Evolutionary conservation across 2,113 vertebrate species (phyloP).

Genomic region (Oreotragus oreotragus): DNA sequence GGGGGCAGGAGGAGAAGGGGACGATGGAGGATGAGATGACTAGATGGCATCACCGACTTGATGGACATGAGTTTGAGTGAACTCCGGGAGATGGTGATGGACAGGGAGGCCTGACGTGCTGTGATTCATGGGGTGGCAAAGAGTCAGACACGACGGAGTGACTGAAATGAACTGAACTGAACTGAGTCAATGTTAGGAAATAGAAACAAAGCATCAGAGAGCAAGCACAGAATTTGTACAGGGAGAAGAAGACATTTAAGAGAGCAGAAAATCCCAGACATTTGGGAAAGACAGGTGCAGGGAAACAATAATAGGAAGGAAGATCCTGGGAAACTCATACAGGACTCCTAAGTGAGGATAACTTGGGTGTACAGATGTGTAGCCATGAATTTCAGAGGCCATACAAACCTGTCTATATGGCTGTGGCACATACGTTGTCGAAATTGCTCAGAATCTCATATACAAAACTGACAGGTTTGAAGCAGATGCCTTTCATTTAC

Average conservation of each 20-base stretch:
- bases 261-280: not conserved
- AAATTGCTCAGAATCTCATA: not conserved
- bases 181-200: not conserved
- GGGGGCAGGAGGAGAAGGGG: too few relatives aligned
- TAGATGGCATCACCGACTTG: too few relatives aligned
- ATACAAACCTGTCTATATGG: not conserved
- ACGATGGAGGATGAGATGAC: accelerated
- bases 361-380: not conserved
- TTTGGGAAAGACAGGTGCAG: not conserved
- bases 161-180: too few relatives aligned
- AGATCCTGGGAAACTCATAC: not conserved
- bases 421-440: not conserved
- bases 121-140: accelerated
- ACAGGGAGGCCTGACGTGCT: too few relatives aligned
- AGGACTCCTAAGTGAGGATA: not conserved
- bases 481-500: not conserved
- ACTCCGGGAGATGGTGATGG: too few relatives aligned
- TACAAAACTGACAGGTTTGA: not conserved
- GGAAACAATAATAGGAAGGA: not conserved
- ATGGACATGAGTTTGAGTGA: too few relatives aligned
- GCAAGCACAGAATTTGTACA: not conserved
- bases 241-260: not conserved
- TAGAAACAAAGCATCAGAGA: not conserved
- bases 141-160: accelerated
- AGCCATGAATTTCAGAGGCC: not conserved